Base-by-base conservation (phyloP, 92 coral and sea anemone species). In the Siderastrea siderea region DNA sequence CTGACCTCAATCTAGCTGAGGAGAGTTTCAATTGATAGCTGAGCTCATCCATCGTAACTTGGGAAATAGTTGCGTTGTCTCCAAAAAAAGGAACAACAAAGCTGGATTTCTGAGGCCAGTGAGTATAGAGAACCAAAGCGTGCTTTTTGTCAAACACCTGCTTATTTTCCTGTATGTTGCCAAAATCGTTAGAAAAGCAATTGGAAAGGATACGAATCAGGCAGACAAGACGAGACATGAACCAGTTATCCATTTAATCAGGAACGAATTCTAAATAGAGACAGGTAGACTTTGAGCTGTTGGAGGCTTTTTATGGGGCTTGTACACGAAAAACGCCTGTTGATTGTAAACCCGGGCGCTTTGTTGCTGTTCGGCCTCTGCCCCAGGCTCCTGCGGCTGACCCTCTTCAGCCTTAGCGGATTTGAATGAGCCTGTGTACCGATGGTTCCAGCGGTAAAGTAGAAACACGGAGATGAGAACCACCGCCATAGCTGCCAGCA, bases 381-480 rank as follows among this genome's bases (percentile, higher is more conserved):
- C 68, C 83, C 68, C 85, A 82, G 67, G 78, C 71, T 89, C 93
- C 47, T 86, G 87, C 44, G 53, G 16, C 43, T 84, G 87, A 50
- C 72, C 80, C 53, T 84, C 87, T 45, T 67, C 77, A 77, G 67
- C 64, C 50, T 93, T 93, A 67, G 80, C 86, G 63, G 96, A 93
- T 60, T 93, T 93, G 81, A 93, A 93, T 45, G 96, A 93, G 38
- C 96, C 96, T 72, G 93, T 75, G 78, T 93, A 93, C 62, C 96
- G 88, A 77, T 86, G 91, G 78, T 93, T 93, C 96, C 96, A 93
- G 79, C 96, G 96, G 86, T 93, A 93, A 15, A 93, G 89, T 15
- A 93, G 54, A 64, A 90, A 93, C 15, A 93, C 83, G 1, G 91
- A 76, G 62, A 93, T 83, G 3, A 86, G 68, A 48, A 93, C 93